Evolutionary conservation across 2,113 vertebrate genomes (phyloP), one percentile per base, ranked within the genome.

Genomic region (Balaeniceps rex): DNA sequence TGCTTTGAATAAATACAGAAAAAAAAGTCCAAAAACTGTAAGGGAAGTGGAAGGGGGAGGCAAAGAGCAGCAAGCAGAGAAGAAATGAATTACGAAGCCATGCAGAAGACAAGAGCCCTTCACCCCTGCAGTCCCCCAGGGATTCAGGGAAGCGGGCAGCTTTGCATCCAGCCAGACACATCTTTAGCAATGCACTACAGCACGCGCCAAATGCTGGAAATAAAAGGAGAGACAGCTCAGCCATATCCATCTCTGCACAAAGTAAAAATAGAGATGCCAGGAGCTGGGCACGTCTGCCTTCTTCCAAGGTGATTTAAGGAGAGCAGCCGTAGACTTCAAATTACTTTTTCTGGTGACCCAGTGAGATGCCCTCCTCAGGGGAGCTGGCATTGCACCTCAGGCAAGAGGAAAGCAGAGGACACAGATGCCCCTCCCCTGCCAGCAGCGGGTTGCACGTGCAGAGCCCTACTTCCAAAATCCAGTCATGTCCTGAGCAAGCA

Each of bases 261-360:
- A 89, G 49, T 82, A 89, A 95, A 97, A 95, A 95, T 80, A 94
- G 93, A 95, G 91, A 89, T 76, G 83, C 74, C 87, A 90, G 58
- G 94, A 96, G 94, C 94, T 66, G 78, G 89, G 89, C 84, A 95
- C 0, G 54, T 66, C 84, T 69, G 87, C 66, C 26, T 70, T 38
- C 81, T 80, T 79, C 84, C 93, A 93, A 80, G 91, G 91, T 95
- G 97, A 95, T 83, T 83, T 96, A 85, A 95, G 81, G 87, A 95
- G 84, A 96, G 52, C 74, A 57, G 74, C 13, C 23, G 0, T 4
- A 64, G 61, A 88, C 23, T 88, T 70, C 71, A 31, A 54, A 55
- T 47, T 22, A 58, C 38, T 86, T 87, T 54, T 79, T 28, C 83
- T 55, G 44, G 64, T 54, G 80, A 54, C 24, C 57, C 57, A 61